These are phyloP conservation scores for Priapulus caudatus DNA, from an alignment of 2,888 invertebrate species.

Conservation along the genomic window DNA sequence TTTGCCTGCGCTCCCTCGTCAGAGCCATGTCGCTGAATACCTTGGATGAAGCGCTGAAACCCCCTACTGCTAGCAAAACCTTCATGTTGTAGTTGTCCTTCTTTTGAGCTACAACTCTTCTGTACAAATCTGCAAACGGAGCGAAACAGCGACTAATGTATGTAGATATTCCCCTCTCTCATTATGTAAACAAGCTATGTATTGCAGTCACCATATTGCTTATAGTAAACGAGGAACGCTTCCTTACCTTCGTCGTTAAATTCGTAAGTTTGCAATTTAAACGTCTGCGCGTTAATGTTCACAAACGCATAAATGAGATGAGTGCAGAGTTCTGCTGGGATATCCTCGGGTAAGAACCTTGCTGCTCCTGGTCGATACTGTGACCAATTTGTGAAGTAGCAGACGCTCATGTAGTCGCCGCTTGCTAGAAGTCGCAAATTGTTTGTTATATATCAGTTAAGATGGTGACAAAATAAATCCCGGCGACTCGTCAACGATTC, in stretches of 20 bases:
- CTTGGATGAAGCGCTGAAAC: background rate
- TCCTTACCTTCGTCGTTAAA: background rate
- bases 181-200: no score
- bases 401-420: background rate
- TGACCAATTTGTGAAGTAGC: slow-evolving; percentile 1
- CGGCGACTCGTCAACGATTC: no score
- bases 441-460: no score
- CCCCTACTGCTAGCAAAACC: background rate
- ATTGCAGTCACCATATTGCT: no score
- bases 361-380: background rate
- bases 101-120: background rate
- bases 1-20: background rate
- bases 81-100: background rate
- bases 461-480: no score
- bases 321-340: background rate
- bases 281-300: background rate
- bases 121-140: background rate
- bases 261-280: no score
- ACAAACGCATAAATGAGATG: background rate
- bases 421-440: no score
- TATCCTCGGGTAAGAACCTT: slow-evolving; percentile 1
- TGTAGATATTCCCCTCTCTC: no score
- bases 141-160: background rate
- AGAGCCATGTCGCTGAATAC: slow-evolving; percentile 1
- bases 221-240: background rate